Conservation (phyloP, 1,140 invertebrate genomes). For the Calliphora vicina region DNA sequence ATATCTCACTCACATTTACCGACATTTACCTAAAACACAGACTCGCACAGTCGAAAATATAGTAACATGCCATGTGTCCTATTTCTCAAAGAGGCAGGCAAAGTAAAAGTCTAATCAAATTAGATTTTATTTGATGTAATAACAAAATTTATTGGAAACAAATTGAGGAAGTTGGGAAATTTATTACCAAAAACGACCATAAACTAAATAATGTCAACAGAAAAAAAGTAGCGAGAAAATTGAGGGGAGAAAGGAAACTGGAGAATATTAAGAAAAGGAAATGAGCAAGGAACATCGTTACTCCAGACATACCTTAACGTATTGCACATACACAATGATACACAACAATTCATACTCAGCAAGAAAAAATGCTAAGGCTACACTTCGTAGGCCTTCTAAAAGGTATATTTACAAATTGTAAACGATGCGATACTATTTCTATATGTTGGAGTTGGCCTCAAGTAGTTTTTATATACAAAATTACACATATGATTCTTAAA, state of each 20-base stretch:
- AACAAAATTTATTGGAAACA: slow-evolving; percentile 35
- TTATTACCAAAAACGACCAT: slow-evolving; percentile 32
- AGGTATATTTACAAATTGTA: no score
- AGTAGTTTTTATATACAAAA: no score
- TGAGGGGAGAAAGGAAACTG: no score
- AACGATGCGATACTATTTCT: no score
- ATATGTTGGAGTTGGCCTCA: no score
- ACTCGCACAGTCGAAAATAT: background rate
- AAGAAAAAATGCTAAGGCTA: no score
- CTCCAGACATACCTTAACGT: background rate
- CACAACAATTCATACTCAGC: no score
- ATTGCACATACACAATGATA: background rate
- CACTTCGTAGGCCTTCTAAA: no score
- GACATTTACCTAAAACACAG: background rate
- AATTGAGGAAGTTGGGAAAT: slow-evolving; percentile 34
- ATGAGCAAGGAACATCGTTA: no score
- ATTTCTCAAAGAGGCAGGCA: background rate
- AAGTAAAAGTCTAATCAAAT: slow-evolving; percentile 26
- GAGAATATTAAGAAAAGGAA: no score
- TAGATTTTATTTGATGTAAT: slow-evolving; percentile 36
- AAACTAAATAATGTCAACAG: background rate
- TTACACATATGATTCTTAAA: no score
- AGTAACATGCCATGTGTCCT: background rate
- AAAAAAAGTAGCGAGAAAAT: no score
- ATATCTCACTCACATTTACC: background rate